Evolutionary conservation across 2,113 vertebrate species (phyloP).

Genomic region (Guaruba guarouba): DNA sequence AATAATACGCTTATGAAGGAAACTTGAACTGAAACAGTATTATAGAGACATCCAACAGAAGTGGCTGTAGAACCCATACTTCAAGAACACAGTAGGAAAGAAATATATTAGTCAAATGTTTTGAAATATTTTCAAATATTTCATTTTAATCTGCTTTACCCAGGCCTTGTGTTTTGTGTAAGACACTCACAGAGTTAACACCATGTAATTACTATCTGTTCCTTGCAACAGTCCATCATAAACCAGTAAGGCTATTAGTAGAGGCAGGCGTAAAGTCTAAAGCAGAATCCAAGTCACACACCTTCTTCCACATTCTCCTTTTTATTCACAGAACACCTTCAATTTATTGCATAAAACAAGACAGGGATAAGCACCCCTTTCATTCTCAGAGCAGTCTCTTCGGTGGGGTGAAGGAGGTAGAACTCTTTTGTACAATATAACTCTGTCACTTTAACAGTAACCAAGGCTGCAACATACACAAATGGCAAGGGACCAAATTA

Average conservation of each 20-base stretch:
- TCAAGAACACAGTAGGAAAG: neutral
- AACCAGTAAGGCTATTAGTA: neutral
- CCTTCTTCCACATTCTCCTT: neutral
- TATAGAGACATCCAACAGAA: neutral
- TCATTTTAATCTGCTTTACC: constrained; percentile 1
- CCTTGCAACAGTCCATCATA: neutral
- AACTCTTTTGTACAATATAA: neutral
- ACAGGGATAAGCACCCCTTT: neutral
- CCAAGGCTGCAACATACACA: neutral
- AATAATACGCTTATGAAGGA: neutral
- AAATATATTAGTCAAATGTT: neutral
- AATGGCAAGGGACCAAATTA: neutral
- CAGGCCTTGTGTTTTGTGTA: neutral
- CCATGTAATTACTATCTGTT: neutral
- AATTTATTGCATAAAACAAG: neutral
- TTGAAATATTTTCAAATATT: neutral
- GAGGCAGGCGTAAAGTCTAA: neutral
- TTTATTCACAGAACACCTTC: neutral
- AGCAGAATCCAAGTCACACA: neutral
- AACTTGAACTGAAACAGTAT: neutral
- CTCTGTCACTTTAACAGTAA: constrained; percentile 27
- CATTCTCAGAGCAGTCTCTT: neutral
- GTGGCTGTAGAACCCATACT: neutral
- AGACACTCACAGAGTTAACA: neutral
- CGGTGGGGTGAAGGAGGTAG: neutral